phyloP scores from a whole-genome alignment of 2,888 invertebrate genomes.

The Patella pellucida region DNA sequence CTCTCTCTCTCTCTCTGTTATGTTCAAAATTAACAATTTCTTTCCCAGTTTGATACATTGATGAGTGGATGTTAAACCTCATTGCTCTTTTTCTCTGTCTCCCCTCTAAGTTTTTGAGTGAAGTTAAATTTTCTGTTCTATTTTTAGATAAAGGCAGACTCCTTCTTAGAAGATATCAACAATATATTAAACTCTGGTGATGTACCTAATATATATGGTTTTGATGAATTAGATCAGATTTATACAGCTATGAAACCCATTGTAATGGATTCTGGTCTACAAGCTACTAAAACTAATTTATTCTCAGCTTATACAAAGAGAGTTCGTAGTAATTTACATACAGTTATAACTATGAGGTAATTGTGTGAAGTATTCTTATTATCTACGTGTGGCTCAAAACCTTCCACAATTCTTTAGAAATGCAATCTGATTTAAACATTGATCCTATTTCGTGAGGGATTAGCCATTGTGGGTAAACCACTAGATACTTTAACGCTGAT shows the following conservation, averaged over 20 bases:
- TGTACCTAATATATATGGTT: constrained; percentile 71
- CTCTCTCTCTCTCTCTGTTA: too few species aligned
- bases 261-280: constrained; percentile 81
- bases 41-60: too few species aligned
- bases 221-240: constrained; percentile 75
- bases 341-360: constrained; percentile 74
- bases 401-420: background rate
- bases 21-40: too few species aligned
- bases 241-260: constrained; percentile 82
- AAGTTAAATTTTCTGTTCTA: background rate
- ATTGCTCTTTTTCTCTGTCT: too few species aligned
- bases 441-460: too few species aligned
- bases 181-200: constrained; percentile 72
- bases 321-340: constrained; percentile 70
- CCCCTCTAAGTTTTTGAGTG: too few species aligned
- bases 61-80: too few species aligned
- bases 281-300: constrained; percentile 81
- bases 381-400: background rate
- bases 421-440: too few species aligned
- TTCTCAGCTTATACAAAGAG: constrained; percentile 70
- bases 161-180: constrained; percentile 72
- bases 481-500: too few species aligned
- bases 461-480: too few species aligned
- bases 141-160: constrained; percentile 71
- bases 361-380: background rate